Conservation (phyloP, 1,140 invertebrate species). For the Drosophila pruinosa region DNA sequence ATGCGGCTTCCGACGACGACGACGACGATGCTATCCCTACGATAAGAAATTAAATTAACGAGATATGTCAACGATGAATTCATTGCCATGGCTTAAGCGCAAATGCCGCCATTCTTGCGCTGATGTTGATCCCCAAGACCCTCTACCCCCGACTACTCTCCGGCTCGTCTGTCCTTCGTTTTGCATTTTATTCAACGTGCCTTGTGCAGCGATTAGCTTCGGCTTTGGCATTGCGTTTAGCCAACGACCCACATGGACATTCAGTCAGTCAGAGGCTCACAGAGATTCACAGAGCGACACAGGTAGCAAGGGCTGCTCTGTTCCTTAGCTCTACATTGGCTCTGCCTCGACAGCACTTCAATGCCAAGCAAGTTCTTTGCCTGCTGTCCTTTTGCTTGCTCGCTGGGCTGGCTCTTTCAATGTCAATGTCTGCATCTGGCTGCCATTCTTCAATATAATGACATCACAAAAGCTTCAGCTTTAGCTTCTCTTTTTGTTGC, state of each 20-base stretch:
- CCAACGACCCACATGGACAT: slow-evolving; percentile 55
- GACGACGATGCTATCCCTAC: slow-evolving; percentile 78
- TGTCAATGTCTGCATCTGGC: slow-evolving; percentile 69
- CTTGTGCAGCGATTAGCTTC: slow-evolving; percentile 72
- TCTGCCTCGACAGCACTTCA: not conserved
- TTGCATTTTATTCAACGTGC: slow-evolving; percentile 68
- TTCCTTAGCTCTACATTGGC: slow-evolving; percentile 2
- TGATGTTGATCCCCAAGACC: not conserved
- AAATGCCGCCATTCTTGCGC: slow-evolving; percentile 81
- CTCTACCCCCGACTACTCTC: not conserved
- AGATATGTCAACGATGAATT: slow-evolving; percentile 83
- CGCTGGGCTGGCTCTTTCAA: slow-evolving; percentile 53
- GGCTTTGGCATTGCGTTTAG: slow-evolving; percentile 74
- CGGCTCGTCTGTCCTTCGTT: slow-evolving; percentile 23
- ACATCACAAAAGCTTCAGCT: slow-evolving; percentile 73
- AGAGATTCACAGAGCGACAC: not conserved
- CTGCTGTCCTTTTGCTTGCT: slow-evolving; percentile 12
- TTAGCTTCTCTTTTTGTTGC: slow-evolving; percentile 42
- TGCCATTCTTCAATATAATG: slow-evolving; percentile 81
- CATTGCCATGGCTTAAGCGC: slow-evolving; percentile 82
- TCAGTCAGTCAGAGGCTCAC: slow-evolving; percentile 54
- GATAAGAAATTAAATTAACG: slow-evolving; percentile 83
- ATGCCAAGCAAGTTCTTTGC: too few relatives aligned
- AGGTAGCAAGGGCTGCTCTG: slow-evolving; percentile 25
- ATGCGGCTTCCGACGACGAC: slow-evolving; percentile 65